Base-by-base conservation (phyloP, 2,888 invertebrate genomes). In the Dinocampus coccinellae region DNA sequence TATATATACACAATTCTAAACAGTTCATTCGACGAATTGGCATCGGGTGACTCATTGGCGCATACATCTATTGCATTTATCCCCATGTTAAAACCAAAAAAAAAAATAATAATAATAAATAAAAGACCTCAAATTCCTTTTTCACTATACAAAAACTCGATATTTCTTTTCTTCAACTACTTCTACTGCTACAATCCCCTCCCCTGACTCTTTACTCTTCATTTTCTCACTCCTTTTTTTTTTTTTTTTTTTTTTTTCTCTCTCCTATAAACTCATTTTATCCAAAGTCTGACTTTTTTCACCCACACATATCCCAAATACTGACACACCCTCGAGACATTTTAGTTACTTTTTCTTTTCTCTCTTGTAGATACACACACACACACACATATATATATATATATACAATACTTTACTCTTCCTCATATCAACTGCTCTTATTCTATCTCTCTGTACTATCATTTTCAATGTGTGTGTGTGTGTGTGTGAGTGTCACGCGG, bases 321-420 rank as follows among this genome's bases (percentile, higher is more conserved):
- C 60, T 65, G 75, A 73, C 75, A 74, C 74, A 75, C 71, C 73
- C 75, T 72, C 68, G 70, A 71, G 73, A 75, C 68, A 62, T 75
- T 73, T 64, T 65, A 74, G 71, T 73, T 69, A n/a, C 57, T 16
- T 64, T 58, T 57, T 20, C 29, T 34, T 67, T 24, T 68, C 42
- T 55, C 64, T n/a, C n/a, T n/a, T n/a, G n/a, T n/a, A n/a, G n/a
- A n/a, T n/a, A n/a, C n/a, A n/a, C n/a, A n/a, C n/a, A n/a, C n/a
- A n/a, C n/a, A n/a, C n/a, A n/a, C n/a, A n/a, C n/a, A n/a, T n/a
- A n/a, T n/a, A n/a, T n/a, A n/a, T n/a, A n/a, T n/a, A n/a, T n/a
- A n/a, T n/a, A n/a, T n/a, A n/a, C n/a, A n/a, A n/a, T n/a, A n/a
- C n/a, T n/a, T n/a, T n/a, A n/a, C n/a, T 64, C 60, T 33, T 55